Base-by-base conservation (phyloP, 2,888 invertebrate genomes). In the Drosophila anceps region DNA sequence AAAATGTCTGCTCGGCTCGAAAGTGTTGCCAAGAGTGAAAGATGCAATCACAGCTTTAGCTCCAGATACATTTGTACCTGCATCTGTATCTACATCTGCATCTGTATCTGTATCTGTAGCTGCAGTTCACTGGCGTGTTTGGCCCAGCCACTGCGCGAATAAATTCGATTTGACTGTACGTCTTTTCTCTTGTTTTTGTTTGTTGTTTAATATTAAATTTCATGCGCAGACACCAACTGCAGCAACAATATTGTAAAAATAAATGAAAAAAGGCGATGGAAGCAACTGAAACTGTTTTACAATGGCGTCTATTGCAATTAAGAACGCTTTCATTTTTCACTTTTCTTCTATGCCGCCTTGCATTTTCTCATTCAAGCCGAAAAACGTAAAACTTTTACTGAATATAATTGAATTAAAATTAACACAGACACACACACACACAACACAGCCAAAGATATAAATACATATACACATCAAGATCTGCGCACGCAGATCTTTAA, bases 311-410 rank as follows among this genome's bases (percentile, higher is more conserved):
- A 50, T 87, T 76, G 86, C 90, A 86, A 86, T 86, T 86, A 90
- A 86, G 86, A 86, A 86, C 90, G 86, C 86, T 86, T 86, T 86
- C 90, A 82, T 87, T 85, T 85, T 85, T 78, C 69, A 78, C 81
- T 81, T 87, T 84, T 84, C 74, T 76, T 72, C 70, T 68, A 39
- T 60, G 55, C 15, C 46, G 24, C 31, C 31, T 41, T 48, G 54
- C 69, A 73, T 69, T 74, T 81, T 71, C 79, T 68, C 73, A 78
- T 82, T 85, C 48, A 68, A 58, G 80, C 69, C 80, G 57, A 81
- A 81, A 81, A 69, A 57, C 46, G 44, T 60, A 57, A 43, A 84
- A 84, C 90, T 85, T 89, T 89, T 85, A 89, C 84, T 85, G 84
- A 72, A 87, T 80, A 69, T 82, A 85, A 85, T 85, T 89, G 90